A percentile compares a stretch with the other conserved stretches of the same genome.
phyloP scores from a whole-genome alignment of 2,888 invertebrate species.

The Hesperia comma region DNA sequence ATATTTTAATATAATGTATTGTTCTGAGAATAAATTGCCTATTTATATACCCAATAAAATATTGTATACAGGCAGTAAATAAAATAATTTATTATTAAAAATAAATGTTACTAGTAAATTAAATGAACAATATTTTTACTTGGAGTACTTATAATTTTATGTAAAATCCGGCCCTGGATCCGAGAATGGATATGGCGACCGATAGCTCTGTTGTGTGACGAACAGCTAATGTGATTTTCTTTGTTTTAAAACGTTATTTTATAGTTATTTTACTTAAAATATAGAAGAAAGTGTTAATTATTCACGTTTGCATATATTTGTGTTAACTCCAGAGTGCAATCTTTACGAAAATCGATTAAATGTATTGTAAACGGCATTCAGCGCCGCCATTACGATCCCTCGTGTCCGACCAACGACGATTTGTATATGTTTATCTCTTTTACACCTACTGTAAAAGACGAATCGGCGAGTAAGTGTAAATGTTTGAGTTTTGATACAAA shows the following conservation, averaged over 20 bases:
- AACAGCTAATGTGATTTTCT: constrained; percentile 67
- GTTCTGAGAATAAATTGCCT: too few species aligned
- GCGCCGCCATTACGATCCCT: constrained; percentile 67
- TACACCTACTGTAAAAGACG: constrained; percentile 53
- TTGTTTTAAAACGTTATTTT: constrained; percentile 55
- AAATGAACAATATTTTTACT: too few species aligned
- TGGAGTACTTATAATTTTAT: neutral
- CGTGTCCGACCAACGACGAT: constrained; percentile 53
- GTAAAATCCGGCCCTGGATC: constrained; percentile 61
- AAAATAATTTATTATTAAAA: too few species aligned
- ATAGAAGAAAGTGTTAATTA: constrained; percentile 37
- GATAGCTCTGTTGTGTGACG: constrained; percentile 66
- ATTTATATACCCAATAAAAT: too few species aligned
- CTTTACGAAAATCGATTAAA: constrained; percentile 55
- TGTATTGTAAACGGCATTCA: constrained; percentile 55
- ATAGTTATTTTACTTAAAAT: constrained; percentile 38
- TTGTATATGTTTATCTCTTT: constrained; percentile 66
- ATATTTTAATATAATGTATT: too few species aligned
- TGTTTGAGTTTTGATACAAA: constrained; percentile 47
- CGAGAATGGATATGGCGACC: constrained; percentile 77
- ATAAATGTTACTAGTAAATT: too few species aligned
- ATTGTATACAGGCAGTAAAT: too few species aligned
- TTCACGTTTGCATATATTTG: constrained; percentile 22
- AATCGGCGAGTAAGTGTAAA: constrained; percentile 56
- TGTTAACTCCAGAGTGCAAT: constrained; percentile 28